phyloP scores from a whole-genome alignment of 2,888 invertebrate genomes.

The Ypsolopha scabrella region DNA sequence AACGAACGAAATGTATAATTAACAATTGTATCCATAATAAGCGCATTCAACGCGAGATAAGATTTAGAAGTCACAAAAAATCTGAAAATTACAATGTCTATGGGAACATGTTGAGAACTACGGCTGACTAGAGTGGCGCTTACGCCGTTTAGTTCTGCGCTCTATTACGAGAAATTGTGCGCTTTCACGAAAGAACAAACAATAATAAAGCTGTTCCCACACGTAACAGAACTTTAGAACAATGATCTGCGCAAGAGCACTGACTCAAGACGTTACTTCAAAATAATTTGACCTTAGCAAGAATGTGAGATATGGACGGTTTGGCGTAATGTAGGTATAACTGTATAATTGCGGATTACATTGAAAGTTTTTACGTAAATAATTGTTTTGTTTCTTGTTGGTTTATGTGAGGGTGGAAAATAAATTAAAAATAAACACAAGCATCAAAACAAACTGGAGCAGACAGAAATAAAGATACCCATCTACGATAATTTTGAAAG shows the following conservation, averaged over 20 bases:
- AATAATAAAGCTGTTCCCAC: constrained; percentile 37
- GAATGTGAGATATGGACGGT: constrained; percentile 1
- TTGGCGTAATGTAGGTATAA: not conserved
- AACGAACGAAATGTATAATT: no score
- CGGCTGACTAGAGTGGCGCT: constrained; percentile 11
- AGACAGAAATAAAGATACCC: no score
- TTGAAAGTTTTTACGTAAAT: no score
- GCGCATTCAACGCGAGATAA: no score
- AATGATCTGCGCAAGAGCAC: constrained; percentile 41
- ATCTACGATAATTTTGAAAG: no score
- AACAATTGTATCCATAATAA: no score
- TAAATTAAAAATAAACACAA: no score
- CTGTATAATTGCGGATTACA: not conserved
- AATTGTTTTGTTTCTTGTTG: no score
- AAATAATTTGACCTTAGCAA: not conserved
- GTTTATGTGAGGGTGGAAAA: no score
- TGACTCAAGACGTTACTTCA: constrained; percentile 16
- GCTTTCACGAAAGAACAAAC: constrained; percentile 42
- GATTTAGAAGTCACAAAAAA: constrained; percentile 2
- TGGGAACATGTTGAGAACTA: constrained; percentile 16
- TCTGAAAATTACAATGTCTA: constrained; percentile 25
- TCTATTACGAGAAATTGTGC: constrained; percentile 39
- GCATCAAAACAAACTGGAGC: no score
- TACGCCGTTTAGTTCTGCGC: constrained; percentile 17
- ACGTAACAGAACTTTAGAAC: constrained; percentile 38